A percentile compares a stretch with the other conserved stretches of the same genome.
Evolutionary conservation across 2,113 vertebrate genomes (phyloP).

Genomic region (Fregata magnificens): DNA sequence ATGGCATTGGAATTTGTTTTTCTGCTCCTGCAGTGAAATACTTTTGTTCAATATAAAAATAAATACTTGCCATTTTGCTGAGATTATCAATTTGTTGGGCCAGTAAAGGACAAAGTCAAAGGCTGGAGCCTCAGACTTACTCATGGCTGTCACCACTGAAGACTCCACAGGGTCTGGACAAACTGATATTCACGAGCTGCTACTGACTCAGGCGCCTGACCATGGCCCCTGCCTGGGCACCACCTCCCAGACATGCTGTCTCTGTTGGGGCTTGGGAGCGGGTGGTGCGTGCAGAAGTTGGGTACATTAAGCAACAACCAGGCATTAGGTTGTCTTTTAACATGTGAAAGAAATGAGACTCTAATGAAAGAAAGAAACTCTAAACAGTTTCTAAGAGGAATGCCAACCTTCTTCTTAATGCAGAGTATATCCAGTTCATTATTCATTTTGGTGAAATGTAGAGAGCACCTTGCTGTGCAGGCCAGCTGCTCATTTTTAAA

Average conservation of each 20-base stretch:
- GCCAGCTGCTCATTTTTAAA: constrained; percentile 39
- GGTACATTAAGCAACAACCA: no score
- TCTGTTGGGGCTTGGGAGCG: fast-evolving
- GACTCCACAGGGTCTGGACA: neutral
- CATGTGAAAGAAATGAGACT: neutral
- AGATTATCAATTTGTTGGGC: neutral
- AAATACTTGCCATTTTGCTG: neutral
- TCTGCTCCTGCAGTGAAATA: neutral
- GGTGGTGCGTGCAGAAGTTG: fast-evolving
- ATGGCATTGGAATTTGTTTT: neutral
- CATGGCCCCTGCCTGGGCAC: fast-evolving
- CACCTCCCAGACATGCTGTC: neutral
- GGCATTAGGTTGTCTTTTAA: neutral
- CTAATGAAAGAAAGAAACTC: neutral
- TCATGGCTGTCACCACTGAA: neutral
- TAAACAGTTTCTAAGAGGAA: neutral
- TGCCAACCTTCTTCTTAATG: neutral
- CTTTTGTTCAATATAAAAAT: neutral
- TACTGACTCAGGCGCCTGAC: neutral
- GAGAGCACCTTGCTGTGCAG: constrained; percentile 10
- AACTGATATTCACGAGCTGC: fast-evolving
- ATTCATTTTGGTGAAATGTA: neutral
- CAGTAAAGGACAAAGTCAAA: neutral
- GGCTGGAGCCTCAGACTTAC: neutral
- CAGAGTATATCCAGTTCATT: neutral